Evolutionary conservation across 35 echinoderm and acorn worm genomes (phyloP), one percentile per base, ranked within the genome.

Genomic region (Anneissia japonica): DNA sequence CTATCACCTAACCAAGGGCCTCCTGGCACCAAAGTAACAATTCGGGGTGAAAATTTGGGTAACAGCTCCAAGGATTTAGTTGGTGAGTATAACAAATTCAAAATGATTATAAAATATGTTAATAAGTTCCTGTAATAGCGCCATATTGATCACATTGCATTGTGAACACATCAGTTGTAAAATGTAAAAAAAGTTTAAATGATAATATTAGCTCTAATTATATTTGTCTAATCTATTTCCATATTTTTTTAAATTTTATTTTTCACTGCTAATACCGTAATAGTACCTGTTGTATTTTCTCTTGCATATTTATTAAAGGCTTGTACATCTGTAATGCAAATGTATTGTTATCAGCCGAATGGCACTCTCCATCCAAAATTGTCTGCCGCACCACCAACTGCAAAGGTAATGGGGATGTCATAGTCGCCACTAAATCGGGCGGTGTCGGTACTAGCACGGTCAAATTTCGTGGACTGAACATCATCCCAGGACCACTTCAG

Each of bases 301-400:
- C n/a, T n/a, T n/a, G n/a, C n/a, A n/a, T n/a, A n/a, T 64, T 0
- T 77, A 17, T 84, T 73, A 31, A 74, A 98, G 95, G 89, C 72
- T 39, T 98, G 26, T 94, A 86, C 14, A 91, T 98, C 32, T 98
- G 95, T 81, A 89, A 89, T 82, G 91, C 89, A 35, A 98, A 98
- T 79, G 87, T 89, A 72, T 55, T 90, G 11, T 72, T 98, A 30
- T 40, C 93, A 23, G 91, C 95, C 21, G 92, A 98, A 30, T 99
- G 96, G 96, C 91, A 85, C 39, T 94, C 96, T 31, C 89, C 96
- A 3, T 94, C 89, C 46, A 99, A 99, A 84, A 99, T 99, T 37
- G 76, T 92, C 51, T 99, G 96, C 73, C 79, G 87, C 9, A 99
- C 96, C 12, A 93, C 91, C 28, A 85, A 84, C 86, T 91, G 92